Conservation (phyloP, 2,888 invertebrate species). For the Crematogaster levior region DNA sequence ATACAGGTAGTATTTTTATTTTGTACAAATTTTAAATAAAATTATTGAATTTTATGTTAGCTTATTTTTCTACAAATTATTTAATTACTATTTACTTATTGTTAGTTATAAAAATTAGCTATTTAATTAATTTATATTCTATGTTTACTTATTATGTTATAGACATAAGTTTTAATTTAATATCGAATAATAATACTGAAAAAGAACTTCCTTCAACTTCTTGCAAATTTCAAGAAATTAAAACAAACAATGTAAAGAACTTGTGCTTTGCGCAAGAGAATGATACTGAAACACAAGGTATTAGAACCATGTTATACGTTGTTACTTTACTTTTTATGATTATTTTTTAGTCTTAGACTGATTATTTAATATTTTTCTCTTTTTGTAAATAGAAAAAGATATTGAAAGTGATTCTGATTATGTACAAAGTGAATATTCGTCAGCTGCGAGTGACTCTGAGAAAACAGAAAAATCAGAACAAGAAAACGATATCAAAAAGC, state of each 20-base stretch:
- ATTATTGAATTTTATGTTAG: too few relatives aligned
- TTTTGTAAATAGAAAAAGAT: slow-evolving; percentile 3
- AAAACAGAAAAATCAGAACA: too few relatives aligned
- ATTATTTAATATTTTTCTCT: neutral
- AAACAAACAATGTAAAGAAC: neutral
- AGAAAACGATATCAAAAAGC: too few relatives aligned
- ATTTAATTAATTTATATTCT: too few relatives aligned
- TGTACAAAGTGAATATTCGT: neutral
- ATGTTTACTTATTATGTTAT: neutral
- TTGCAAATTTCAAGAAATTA: neutral
- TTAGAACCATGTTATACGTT: neutral
- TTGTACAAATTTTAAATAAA: neutral
- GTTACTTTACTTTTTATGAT: neutral
- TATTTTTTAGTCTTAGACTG: neutral
- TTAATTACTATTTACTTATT: too few relatives aligned
- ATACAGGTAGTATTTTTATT: neutral
- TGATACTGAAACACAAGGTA: slow-evolving; percentile 1
- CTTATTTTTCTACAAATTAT: too few relatives aligned
- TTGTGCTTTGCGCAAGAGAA: neutral
- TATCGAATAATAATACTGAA: neutral
- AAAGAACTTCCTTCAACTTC: neutral
- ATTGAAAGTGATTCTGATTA: slow-evolving; percentile 12
- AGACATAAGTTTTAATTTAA: slow-evolving; percentile 2
- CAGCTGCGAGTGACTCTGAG: neutral
- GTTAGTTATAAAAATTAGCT: neutral